Percentiles rank a stretch among this genome's conserved stretches.
Conservation (phyloP, 2,113 vertebrate genomes). For the Tyto alba region DNA sequence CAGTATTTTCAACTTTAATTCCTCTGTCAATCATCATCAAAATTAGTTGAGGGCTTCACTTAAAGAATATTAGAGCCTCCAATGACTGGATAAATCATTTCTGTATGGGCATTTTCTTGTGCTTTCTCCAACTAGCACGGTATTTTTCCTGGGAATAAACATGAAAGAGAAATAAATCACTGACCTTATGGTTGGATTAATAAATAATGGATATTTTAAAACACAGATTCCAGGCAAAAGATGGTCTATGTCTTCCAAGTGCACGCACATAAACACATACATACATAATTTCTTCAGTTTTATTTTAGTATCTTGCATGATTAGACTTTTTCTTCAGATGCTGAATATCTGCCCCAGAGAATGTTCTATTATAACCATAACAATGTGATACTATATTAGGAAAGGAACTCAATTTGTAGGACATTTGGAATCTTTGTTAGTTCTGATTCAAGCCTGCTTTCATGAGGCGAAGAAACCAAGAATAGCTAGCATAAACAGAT, state of each 20-base stretch:
- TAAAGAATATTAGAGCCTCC: neutral
- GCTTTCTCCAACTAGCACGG: neutral
- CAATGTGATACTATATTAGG: neutral
- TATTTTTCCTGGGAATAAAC: neutral
- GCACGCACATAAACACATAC: neutral
- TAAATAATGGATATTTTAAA: constrained; percentile 26
- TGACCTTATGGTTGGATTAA: neutral
- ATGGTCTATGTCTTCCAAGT: neutral
- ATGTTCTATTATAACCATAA: neutral
- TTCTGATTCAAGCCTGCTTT: neutral
- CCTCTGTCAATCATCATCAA: neutral
- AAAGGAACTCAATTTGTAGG: constrained; percentile 20
- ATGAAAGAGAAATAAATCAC: constrained; percentile 14
- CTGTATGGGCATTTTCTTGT: neutral
- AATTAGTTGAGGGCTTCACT: neutral
- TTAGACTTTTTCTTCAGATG: neutral
- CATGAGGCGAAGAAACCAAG: neutral
- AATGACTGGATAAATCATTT: neutral
- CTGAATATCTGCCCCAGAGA: neutral
- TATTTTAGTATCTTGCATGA: neutral
- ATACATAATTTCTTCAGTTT: neutral
- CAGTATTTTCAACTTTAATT: neutral
- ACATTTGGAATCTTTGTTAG: neutral
- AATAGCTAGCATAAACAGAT: neutral
- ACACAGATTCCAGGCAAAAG: neutral